Percentiles rank a stretch among this genome's conserved stretches.
Conservation (phyloP, 2,797 vertebrate species). For the Esox lucius region DNA sequence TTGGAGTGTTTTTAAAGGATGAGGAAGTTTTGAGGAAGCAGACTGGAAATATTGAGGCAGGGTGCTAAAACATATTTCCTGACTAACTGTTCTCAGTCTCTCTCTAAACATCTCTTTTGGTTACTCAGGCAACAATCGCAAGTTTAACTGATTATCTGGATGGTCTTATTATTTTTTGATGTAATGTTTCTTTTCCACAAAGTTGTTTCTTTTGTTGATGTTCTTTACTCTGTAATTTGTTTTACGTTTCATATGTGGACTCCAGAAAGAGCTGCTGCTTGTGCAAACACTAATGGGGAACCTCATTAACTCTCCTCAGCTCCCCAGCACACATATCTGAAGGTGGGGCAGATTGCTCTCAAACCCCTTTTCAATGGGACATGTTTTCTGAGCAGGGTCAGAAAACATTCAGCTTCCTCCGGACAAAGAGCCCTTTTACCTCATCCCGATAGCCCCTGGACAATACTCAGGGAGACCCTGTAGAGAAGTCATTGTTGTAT, state of each 20-base stretch:
- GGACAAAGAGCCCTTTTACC: slow-evolving; percentile 58
- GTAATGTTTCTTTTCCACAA: background rate
- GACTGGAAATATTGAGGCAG: slow-evolving; percentile 44
- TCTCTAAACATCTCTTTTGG: background rate
- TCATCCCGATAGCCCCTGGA: background rate
- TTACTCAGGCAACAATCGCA: background rate
- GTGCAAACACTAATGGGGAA: background rate
- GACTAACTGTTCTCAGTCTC: background rate
- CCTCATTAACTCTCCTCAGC: background rate
- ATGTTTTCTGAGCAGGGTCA: slow-evolving; percentile 23
- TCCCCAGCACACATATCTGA: background rate
- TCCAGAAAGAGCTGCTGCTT: background rate
- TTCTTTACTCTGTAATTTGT: background rate
- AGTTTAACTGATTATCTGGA: background rate
- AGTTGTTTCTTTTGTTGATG: background rate
- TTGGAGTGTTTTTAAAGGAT: slow-evolving; percentile 3
- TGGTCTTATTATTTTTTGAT: background rate
- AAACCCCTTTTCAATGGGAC: slow-evolving; percentile 37
- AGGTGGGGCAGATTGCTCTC: slow-evolving; percentile 44
- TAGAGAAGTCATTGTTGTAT: background rate
- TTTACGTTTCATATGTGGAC: no score
- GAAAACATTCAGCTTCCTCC: slow-evolving; percentile 32
- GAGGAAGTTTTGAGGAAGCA: slow-evolving; percentile 22
- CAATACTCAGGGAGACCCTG: background rate
- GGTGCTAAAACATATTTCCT: background rate